These are phyloP conservation scores for Dromococcyx pavoninus DNA, from an alignment of 2,797 vertebrate genomes.

Conservation along the genomic window DNA sequence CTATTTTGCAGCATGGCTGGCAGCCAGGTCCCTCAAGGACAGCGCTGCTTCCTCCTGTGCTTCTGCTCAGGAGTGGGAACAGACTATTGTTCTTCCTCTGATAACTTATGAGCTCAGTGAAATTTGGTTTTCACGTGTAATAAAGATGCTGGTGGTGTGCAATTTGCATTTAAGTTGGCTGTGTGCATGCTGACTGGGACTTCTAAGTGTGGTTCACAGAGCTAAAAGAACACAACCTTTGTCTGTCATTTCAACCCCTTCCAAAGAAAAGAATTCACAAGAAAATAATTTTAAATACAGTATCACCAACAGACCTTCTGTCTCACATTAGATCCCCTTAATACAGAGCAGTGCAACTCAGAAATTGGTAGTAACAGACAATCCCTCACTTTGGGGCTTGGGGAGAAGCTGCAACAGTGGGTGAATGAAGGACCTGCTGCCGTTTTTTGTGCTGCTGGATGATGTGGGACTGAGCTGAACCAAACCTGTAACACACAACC, in stretches of 20 bases:
- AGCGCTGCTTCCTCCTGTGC: background rate
- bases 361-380: background rate
- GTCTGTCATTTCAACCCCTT: background rate
- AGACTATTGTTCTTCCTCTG: background rate
- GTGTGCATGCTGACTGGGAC: background rate
- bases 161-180: background rate
- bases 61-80: background rate
- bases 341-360: background rate
- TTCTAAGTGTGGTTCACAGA: background rate
- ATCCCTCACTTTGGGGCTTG: background rate
- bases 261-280: background rate
- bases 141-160: background rate
- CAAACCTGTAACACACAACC: background rate
- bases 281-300: background rate
- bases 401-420: background rate
- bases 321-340: fast-evolving
- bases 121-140: background rate
- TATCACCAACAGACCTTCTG: background rate
- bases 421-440: background rate
- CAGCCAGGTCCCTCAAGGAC: background rate
- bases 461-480: background rate
- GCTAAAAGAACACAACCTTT: background rate
- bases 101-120: background rate
- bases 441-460: background rate
- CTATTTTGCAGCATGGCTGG: background rate